phyloP scores from a whole-genome alignment of 1,140 invertebrate genomes.

The Samia ricini region DNA sequence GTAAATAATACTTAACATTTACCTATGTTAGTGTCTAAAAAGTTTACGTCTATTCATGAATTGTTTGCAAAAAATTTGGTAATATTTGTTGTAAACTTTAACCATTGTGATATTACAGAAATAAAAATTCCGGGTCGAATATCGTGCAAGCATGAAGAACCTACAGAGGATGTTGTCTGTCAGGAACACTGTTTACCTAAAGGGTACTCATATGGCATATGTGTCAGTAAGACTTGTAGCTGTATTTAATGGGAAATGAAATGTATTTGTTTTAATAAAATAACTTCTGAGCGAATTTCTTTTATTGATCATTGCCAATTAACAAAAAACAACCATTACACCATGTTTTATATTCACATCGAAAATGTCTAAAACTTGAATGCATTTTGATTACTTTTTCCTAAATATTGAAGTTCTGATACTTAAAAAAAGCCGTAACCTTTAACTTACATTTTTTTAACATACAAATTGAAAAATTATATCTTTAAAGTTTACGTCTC shows the following conservation, averaged over 20 bases:
- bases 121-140: slow-evolving; percentile 18
- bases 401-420: too few relatives aligned
- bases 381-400: too few relatives aligned
- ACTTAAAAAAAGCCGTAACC: too few relatives aligned
- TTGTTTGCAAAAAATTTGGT: too few relatives aligned
- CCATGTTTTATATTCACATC: neutral
- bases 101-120: slow-evolving; percentile 14
- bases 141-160: slow-evolving; percentile 16
- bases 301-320: too few relatives aligned
- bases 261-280: neutral
- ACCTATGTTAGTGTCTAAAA: too few relatives aligned
- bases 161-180: slow-evolving; percentile 19
- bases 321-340: neutral
- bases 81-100: too few relatives aligned
- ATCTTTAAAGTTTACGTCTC: too few relatives aligned
- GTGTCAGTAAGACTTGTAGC: slow-evolving; percentile 51
- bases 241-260: slow-evolving; percentile 32
- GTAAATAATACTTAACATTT: too few relatives aligned
- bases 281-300: neutral
- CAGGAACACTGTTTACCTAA: slow-evolving; percentile 27
- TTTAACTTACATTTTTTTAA: neutral
- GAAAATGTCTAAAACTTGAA: too few relatives aligned
- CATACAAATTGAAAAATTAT: neutral
- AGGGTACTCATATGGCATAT: slow-evolving; percentile 36
- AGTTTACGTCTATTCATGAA: too few relatives aligned